phyloP scores from a whole-genome alignment of 1,140 invertebrate species.

The Eumeta japonica region DNA sequence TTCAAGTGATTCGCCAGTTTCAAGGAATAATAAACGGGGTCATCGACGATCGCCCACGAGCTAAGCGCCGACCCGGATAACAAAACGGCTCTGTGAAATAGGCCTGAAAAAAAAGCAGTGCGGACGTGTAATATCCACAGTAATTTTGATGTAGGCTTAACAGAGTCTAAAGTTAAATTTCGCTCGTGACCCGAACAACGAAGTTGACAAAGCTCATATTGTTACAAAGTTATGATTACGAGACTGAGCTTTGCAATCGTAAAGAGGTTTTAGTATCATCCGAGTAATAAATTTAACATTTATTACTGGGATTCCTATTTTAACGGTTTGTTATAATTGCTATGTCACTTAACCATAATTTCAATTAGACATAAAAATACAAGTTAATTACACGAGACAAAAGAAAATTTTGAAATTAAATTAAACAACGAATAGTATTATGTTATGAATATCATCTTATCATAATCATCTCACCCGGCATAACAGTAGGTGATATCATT shows the following conservation, averaged over 20 bases:
- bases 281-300: too few species aligned
- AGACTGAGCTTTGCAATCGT: too few species aligned
- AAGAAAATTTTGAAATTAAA: background rate
- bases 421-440: background rate
- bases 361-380: background rate
- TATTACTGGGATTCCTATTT: too few species aligned
- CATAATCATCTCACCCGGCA: conserved; percentile 67
- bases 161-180: too few species aligned
- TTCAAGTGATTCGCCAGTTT: conserved; percentile 81
- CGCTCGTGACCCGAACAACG: too few species aligned
- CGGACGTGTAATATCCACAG: too few species aligned
- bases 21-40: conserved; percentile 81
- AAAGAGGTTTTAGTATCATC: too few species aligned
- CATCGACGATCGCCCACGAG: conserved; percentile 89
- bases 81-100: conserved; percentile 88
- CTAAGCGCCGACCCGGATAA: conserved; percentile 91
- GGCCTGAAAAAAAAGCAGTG: conserved; percentile 56
- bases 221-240: too few species aligned
- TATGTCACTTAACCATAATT: background rate
- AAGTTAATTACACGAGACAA: too few species aligned
- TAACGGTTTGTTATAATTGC: too few species aligned
- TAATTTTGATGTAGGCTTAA: too few species aligned
- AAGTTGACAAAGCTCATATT: too few species aligned
- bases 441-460: background rate
- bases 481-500: conserved; percentile 89